A percentile compares a stretch with the other conserved stretches of the same genome.
These are phyloP conservation scores for Eriocheir sinensis DNA, from an alignment of 1,140 invertebrate genomes.

Conservation along the genomic window DNA sequence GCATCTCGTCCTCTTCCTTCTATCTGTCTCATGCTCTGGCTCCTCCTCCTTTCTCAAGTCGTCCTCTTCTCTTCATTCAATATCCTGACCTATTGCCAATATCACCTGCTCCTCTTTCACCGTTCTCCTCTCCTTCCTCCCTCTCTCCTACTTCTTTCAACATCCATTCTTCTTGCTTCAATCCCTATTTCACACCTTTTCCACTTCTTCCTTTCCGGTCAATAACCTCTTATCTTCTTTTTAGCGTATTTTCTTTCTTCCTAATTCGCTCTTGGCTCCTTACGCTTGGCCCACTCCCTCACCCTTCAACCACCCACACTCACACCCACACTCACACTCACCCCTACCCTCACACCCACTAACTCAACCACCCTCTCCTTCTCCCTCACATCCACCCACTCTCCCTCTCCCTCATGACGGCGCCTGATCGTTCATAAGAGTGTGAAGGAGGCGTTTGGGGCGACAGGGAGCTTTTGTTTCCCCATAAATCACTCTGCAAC, in stretches of 20 bases:
- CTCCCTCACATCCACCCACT: neutral
- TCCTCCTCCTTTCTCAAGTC: too few relatives aligned
- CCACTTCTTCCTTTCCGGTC: too few relatives aligned
- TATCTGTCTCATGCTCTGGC: too few relatives aligned
- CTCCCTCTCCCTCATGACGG: neutral
- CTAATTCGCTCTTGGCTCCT: neutral
- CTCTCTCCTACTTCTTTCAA: neutral
- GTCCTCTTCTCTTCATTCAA: too few relatives aligned
- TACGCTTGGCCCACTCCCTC: too few relatives aligned
- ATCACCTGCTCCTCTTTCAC: too few relatives aligned
- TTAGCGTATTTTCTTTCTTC: neutral
- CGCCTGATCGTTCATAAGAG: neutral
- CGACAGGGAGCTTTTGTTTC: neutral
- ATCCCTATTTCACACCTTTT: neutral
- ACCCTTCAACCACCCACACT: too few relatives aligned
- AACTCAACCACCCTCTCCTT: neutral
- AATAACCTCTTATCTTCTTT: too few relatives aligned
- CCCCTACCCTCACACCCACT: neutral
- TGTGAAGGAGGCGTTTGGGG: neutral
- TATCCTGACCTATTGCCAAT: too few relatives aligned
- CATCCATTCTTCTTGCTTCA: neutral
- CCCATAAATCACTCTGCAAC: neutral
- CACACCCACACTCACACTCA: too few relatives aligned
- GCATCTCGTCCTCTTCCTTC: too few relatives aligned
- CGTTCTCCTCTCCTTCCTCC: conserved; percentile 6